Base-by-base conservation (phyloP, 2,113 vertebrate species). In the Macrotus californicus region DNA sequence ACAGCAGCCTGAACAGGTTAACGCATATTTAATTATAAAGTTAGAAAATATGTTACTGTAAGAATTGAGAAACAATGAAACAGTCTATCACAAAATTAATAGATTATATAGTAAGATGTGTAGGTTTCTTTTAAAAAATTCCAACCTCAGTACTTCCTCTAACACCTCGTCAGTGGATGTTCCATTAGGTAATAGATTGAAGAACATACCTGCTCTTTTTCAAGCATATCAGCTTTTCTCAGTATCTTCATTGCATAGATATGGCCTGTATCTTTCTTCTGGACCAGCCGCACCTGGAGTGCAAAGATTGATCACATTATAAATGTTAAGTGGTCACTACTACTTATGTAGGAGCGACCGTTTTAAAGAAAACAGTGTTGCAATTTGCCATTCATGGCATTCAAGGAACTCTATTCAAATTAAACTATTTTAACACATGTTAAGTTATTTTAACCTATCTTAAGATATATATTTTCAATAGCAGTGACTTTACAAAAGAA, bases 201-300 rank as follows among this genome's bases (percentile, higher is more conserved):
- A 76, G 59, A 86, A 41, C 96, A 61, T 91, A 99, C 99, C 99
- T 99, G 99, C 54, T 99, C 99, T 84, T 99, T 99, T 96, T 99
- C 99, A 95, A 99, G 98, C 99, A 99, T 99, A 97, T 99, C 99
- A 15, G 99, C 99, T 98, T 99, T 99, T 59, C 99, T 98, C 77
- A 99, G 82, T 95, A 99, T 99, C 98, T 99, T 99, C 99, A 99
- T 99, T 97, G 99, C 99, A 80, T 99, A 99, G 98, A 99, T 99
- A 98, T 99, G 99, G 12, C 99, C 99, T 0, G 99, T 99, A 97
- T 99, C 99, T 97, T 99, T 99, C 97, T 99, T 99, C 98, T 99
- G 99, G 79, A 99, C 99, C 0, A 99, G 98, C 66, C 99, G 99
- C 11, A 99, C 99, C 99, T 99, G 81, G 14, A 96, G 85, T 4